A percentile compares a stretch with the other conserved stretches of the same genome.
These are phyloP conservation scores for Pelmatolapia mariae DNA, from an alignment of 2,113 vertebrate species.

Conservation along the genomic window DNA sequence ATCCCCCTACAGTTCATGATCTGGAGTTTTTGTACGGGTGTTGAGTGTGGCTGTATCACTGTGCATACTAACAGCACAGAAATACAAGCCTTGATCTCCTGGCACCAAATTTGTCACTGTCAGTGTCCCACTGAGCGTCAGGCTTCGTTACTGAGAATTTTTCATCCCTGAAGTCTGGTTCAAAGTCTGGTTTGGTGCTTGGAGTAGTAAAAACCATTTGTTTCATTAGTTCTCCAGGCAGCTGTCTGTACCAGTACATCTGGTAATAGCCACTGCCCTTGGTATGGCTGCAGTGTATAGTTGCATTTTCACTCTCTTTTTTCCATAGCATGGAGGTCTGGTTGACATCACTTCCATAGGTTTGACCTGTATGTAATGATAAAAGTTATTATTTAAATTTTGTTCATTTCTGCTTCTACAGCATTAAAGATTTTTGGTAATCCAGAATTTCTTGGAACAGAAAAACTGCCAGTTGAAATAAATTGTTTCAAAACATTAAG, in stretches of 20 bases:
- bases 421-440: background rate
- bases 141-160: background rate
- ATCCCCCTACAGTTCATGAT: background rate
- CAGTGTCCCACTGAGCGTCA: background rate
- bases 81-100: constrained; percentile 10
- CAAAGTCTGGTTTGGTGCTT: background rate
- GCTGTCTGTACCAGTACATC: constrained; percentile 64
- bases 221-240: constrained; percentile 20
- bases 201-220: constrained; percentile 14
- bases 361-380: background rate
- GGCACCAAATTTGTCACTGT: constrained; percentile 8
- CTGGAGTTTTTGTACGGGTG: accelerated
- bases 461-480: background rate
- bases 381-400: background rate
- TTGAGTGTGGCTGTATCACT: accelerated
- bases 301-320: background rate
- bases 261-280: accelerated
- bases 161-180: background rate
- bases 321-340: background rate
- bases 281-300: constrained; percentile 18
- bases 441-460: background rate
- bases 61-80: background rate
- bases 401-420: background rate
- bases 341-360: background rate
- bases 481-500: background rate